Evolutionary conservation across 2,888 invertebrate genomes (phyloP).

Genomic region (Cheiracanthium punctorium): DNA sequence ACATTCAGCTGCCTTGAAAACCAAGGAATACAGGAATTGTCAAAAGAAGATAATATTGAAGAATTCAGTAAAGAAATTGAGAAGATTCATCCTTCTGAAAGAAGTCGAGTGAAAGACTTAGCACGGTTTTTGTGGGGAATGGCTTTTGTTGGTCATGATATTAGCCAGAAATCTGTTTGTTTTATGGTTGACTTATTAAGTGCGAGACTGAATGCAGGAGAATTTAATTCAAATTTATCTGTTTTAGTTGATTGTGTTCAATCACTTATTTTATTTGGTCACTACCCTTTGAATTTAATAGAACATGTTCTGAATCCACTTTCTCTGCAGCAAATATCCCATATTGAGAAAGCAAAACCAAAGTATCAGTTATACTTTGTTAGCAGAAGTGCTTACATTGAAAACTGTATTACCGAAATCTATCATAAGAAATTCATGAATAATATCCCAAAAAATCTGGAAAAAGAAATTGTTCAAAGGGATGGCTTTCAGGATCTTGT

Average conservation of each 20-base stretch:
- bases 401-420: constrained; percentile 32
- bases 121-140: constrained; percentile 67
- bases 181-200: constrained; percentile 21
- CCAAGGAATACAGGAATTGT: constrained; percentile 12
- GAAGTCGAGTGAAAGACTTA: constrained; percentile 60
- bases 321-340: constrained; percentile 21
- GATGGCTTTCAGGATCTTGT: constrained; percentile 35
- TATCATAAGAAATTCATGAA: not conserved
- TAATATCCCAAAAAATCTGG: constrained; percentile 41
- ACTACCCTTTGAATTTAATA: constrained; percentile 44
- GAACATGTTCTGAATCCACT: constrained; percentile 69
- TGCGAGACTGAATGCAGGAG: constrained; percentile 14
- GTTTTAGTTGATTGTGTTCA: constrained; percentile 62
- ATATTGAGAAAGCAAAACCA: constrained; percentile 46
- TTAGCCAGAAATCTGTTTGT: constrained; percentile 13
- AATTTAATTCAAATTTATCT: constrained; percentile 45
- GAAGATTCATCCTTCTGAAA: constrained; percentile 30
- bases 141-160: constrained; percentile 41
- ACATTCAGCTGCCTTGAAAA: constrained; percentile 37
- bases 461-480: constrained; percentile 52
- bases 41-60: constrained; percentile 4
- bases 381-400: constrained; percentile 40
- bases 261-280: constrained; percentile 52
- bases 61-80: not conserved
- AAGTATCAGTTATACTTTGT: constrained; percentile 62